Evolutionary conservation across 2,888 invertebrate genomes (phyloP).

Genomic region (Selenia dentaria): DNA sequence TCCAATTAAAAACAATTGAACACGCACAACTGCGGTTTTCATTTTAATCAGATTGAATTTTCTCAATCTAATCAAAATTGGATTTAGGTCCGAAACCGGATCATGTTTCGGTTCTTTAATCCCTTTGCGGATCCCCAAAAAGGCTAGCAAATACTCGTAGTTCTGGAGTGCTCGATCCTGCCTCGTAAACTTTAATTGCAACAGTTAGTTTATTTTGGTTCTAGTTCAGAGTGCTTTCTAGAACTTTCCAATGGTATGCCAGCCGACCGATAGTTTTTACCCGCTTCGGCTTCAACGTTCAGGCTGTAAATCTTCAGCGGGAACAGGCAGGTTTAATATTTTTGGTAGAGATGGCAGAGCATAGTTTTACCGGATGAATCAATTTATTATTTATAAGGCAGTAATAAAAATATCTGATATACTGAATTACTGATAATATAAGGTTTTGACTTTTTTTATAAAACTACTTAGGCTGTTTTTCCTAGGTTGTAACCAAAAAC

Average conservation of each 20-base stretch:
- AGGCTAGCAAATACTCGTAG: constrained; percentile 31
- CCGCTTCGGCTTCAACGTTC: background rate
- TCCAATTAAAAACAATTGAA: no score
- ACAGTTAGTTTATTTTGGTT: constrained; percentile 51
- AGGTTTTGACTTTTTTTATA: no score
- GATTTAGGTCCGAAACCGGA: constrained; percentile 9
- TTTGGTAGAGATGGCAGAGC: background rate
- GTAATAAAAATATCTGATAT: no score
- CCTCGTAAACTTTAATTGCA: constrained; percentile 55
- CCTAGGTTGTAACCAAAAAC: no score
- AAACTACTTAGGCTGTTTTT: no score
- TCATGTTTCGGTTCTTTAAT: constrained; percentile 19
- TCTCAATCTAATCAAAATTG: constrained; percentile 13
- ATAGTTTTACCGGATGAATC: constrained; percentile 1
- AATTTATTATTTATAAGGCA: no score
- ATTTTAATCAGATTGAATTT: constrained; percentile 6
- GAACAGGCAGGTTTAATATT: constrained; percentile 5
- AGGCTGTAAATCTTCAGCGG: constrained; percentile 3
- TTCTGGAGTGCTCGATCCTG: constrained; percentile 29
- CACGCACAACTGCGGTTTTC: no score
- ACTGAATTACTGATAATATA: no score
- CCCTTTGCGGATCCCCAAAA: constrained; percentile 24
- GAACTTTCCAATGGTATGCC: constrained; percentile 27
- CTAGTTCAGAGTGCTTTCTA: constrained; percentile 14
- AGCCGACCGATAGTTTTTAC: background rate